Evolutionary conservation across 2,113 vertebrate genomes (phyloP).

Genomic region (Notothenia rossii): DNA sequence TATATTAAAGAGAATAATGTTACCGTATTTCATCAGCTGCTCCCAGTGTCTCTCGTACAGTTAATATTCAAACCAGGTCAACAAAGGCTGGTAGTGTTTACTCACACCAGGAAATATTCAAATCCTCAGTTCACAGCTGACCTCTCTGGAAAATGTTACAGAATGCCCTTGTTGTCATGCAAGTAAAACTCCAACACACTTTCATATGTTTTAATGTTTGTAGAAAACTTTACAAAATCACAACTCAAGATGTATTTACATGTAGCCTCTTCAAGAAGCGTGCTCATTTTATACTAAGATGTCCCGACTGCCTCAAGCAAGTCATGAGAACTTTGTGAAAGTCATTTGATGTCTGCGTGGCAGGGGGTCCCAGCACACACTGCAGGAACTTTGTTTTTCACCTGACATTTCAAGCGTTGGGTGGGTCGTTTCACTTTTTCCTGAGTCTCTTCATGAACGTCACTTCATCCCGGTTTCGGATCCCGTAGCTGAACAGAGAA

Average conservation of each 20-base stretch:
- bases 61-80: conserved; percentile 19
- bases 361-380: not conserved
- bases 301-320: not conserved
- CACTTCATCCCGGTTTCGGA: conserved; percentile 96
- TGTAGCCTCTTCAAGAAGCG: not conserved
- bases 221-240: not conserved
- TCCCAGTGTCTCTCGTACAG: not conserved
- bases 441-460: conserved; percentile 94
- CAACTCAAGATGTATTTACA: conserved; percentile 24
- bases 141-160: not conserved
- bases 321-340: not conserved
- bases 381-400: not conserved
- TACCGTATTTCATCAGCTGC: conserved; percentile 28
- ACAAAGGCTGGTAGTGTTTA: conserved; percentile 23
- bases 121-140: conserved; percentile 32
- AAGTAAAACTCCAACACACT: not conserved
- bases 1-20: not conserved
- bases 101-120: conserved; percentile 62
- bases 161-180: not conserved
- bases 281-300: not conserved
- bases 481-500: conserved; percentile 88
- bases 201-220: conserved; percentile 11
- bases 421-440: conserved; percentile 78
- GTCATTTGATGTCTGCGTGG: not conserved
- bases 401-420: not conserved